A percentile compares a stretch with the other conserved stretches of the same genome.
Conservation (phyloP, 2,797 vertebrate species). For the Typhlichthys subterraneus region DNA sequence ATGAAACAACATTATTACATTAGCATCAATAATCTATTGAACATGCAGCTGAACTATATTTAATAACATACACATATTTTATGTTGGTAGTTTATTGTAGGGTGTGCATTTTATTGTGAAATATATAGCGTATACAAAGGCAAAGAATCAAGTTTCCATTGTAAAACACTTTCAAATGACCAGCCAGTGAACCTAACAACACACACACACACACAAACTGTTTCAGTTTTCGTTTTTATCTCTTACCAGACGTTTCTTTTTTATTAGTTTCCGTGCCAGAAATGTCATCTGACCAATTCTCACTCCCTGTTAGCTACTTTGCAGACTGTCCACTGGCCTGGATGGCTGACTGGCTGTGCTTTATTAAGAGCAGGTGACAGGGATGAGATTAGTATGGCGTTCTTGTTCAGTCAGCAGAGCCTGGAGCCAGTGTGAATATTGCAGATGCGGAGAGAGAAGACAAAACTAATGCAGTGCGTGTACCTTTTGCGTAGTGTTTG, state of each 20-base stretch:
- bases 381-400: conserved; percentile 51
- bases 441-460: neutral
- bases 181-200: conserved; percentile 65
- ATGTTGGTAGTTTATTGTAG: conserved; percentile 1
- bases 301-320: conserved; percentile 58
- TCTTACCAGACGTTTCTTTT: conserved; percentile 54
- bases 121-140: conserved; percentile 10
- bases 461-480: neutral
- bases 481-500: neutral
- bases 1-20: too few relatives aligned
- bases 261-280: conserved; percentile 55
- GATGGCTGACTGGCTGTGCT: conserved; percentile 41
- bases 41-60: too few relatives aligned
- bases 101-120: conserved; percentile 18
- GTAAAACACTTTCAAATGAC: conserved; percentile 54
- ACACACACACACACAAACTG: conserved; percentile 36
- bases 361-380: conserved; percentile 65
- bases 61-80: too few relatives aligned
- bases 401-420: conserved; percentile 37
- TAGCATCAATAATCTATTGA: too few relatives aligned
- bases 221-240: conserved; percentile 55
- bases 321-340: conserved; percentile 24
- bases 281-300: conserved; percentile 40
- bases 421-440: conserved; percentile 23
- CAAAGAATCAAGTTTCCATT: conserved; percentile 21